Evolutionary conservation across 64 coral and sea anemone genomes (phyloP).

Genomic region (Montipora efflorescens): DNA sequence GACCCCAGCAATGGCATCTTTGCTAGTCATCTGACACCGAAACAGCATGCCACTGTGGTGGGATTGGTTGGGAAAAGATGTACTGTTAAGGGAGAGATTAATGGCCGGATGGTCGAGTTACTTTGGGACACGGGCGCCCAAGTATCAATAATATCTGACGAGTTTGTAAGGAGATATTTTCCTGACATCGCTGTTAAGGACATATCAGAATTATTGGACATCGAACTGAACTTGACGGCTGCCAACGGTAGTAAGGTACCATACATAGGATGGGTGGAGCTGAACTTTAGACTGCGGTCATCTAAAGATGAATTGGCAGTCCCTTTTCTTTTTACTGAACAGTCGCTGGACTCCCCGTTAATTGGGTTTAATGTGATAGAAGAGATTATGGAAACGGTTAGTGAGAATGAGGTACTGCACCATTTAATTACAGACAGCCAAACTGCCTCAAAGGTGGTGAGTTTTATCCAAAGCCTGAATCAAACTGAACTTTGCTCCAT

Average conservation of each 20-base stretch:
- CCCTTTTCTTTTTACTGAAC: not conserved
- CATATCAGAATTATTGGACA: slow-evolving; percentile 34
- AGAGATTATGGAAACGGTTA: not conserved
- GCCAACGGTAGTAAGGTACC: slow-evolving; percentile 47
- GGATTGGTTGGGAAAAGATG: slow-evolving; percentile 44
- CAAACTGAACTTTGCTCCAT: no score
- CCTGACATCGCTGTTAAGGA: not conserved
- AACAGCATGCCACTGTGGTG: slow-evolving; percentile 29
- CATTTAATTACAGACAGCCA: not conserved
- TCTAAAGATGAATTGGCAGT: not conserved
- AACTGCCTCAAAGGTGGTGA: not conserved
- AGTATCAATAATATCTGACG: slow-evolving; percentile 27
- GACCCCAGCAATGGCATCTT: not conserved
- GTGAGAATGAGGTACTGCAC: not conserved
- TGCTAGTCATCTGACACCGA: slow-evolving; percentile 33
- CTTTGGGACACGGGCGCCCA: slow-evolving; percentile 58
- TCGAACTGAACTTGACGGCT: slow-evolving; percentile 33
- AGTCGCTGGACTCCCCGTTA: not conserved
- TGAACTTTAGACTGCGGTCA: slow-evolving; percentile 8
- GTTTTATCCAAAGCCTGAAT: no score
- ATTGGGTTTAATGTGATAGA: not conserved
- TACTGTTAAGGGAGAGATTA: slow-evolving; percentile 43
- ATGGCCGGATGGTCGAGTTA: slow-evolving; percentile 20
- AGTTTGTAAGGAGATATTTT: slow-evolving; percentile 29
- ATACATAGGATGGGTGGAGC: slow-evolving; percentile 49